Evolutionary conservation across 2,888 invertebrate genomes (phyloP).

Genomic region (Yponomeuta cagnagella): DNA sequence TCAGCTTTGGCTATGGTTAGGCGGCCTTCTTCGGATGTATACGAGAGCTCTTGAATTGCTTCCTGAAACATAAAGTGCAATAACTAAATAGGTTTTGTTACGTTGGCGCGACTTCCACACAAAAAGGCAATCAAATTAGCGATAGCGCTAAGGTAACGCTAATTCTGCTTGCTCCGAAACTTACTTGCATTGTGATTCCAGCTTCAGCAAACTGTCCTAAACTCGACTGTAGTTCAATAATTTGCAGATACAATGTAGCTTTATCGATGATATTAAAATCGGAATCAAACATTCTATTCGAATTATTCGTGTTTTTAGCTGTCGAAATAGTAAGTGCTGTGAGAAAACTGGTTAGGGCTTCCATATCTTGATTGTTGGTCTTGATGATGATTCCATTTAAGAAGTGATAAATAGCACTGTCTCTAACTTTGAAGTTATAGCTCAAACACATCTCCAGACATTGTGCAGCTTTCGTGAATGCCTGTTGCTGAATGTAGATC

Average conservation of each 20-base stretch:
- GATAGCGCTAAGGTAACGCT: too few species aligned
- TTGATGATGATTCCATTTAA: constrained; percentile 90
- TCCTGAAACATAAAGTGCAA: constrained; percentile 43
- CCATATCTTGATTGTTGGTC: constrained; percentile 80
- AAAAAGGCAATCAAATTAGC: background rate
- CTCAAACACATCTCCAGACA: constrained; percentile 92
- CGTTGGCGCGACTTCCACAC: background rate
- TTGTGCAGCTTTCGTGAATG: constrained; percentile 86
- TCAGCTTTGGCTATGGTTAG: constrained; percentile 91
- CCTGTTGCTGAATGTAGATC: constrained; percentile 83
- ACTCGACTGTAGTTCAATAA: constrained; percentile 84
- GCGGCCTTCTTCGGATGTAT: constrained; percentile 90
- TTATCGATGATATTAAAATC: constrained; percentile 83
- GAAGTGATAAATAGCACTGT: constrained; percentile 93
- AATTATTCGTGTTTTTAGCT: constrained; percentile 39
- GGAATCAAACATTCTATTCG: constrained; percentile 45
- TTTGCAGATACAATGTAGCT: constrained; percentile 90
- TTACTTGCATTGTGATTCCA: constrained; percentile 84
- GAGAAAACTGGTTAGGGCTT: constrained; percentile 84
- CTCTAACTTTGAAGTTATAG: constrained; percentile 93
- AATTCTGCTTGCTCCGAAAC: background rate
- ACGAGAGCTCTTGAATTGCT: constrained; percentile 81
- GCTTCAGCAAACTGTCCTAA: constrained; percentile 87
- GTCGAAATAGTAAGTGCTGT: constrained; percentile 82
- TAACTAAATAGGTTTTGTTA: background rate